A percentile compares a stretch with the other conserved stretches of the same genome.
Evolutionary conservation across 2,888 invertebrate species (phyloP).

Genomic region (Plebejus anna): DNA sequence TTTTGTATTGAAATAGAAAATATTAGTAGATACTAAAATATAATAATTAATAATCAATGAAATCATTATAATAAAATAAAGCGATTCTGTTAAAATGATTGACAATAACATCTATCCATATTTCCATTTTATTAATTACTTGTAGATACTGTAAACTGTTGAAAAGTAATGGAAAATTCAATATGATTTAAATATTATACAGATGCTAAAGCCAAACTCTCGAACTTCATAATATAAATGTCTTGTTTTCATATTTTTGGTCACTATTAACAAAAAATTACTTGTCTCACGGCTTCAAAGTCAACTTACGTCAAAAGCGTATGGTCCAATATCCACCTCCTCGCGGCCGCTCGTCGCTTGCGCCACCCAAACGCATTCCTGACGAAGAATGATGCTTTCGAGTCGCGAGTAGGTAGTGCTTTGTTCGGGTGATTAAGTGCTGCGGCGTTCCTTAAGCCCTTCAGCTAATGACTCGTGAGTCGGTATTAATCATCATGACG

Average conservation of each 20-base stretch:
- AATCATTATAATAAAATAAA: too few species aligned
- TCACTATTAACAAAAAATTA: not conserved
- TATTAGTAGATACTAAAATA: too few species aligned
- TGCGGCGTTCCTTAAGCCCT: constrained; percentile 72
- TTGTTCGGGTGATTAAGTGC: constrained; percentile 79
- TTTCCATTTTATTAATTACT: too few species aligned
- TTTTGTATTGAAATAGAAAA: too few species aligned
- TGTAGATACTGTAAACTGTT: too few species aligned
- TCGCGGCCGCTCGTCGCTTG: constrained; percentile 40
- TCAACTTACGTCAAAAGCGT: not conserved
- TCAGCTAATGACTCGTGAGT: constrained; percentile 78
- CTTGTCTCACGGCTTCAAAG: not conserved
- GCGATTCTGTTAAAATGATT: too few species aligned
- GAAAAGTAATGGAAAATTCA: too few species aligned
- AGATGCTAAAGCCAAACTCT: too few species aligned
- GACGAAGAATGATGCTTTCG: constrained; percentile 80
- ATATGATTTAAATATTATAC: too few species aligned
- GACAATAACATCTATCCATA: too few species aligned
- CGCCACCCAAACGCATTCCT: constrained; percentile 63
- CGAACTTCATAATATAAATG: too few species aligned
- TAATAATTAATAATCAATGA: too few species aligned
- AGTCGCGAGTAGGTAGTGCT: constrained; percentile 76
- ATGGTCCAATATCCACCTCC: not conserved
- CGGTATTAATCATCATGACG: constrained; percentile 76
- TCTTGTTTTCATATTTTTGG: not conserved